Evolutionary conservation across 2,797 vertebrate genomes (phyloP), one percentile per base, ranked within the genome.

Genomic region (Neopelma chrysocephalum): DNA sequence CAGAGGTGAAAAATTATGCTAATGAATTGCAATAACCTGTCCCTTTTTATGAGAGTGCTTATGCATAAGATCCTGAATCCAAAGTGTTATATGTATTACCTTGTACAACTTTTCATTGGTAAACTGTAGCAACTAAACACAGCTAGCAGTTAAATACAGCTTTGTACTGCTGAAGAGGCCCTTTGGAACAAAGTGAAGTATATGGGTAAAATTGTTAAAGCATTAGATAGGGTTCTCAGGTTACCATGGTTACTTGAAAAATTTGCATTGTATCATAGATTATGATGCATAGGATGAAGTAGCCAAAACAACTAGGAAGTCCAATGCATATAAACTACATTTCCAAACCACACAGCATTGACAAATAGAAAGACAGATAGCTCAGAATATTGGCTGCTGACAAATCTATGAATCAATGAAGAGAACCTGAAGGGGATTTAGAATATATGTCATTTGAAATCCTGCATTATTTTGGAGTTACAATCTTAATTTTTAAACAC

Each of bases 231-330:
- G 85, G 86, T 96, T 97, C 91, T 96, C 1, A 27, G 76, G 98
- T 98, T 98, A 88, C 97, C 95, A 98, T 98, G 97, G 98, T 94
- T 97, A 98, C 97, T 94, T 93, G 89, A 79, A 91, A 92, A 91
- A 94, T 96, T 97, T 97, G 92, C 81, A 86, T 96, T 96, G 90
- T 94, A 48, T 96, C 50, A 54, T 95, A 81, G 93, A 96, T 95
- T 97, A 96, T 91, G 89, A 97, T 97, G 94, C 97, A 97, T 90
- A 89, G 92, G 89, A 85, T 97, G 83, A 96, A 97, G 89, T 93
- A 94, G 89, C 73, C 95, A 92, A 97, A 96, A 97, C 94, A 97
- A 96, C 77, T 80, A 86, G 40, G 15, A 97, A 90, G 85, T 96
- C 85, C 83, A 92, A 26, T 93, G 80, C 97, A 89, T 96, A 84